A percentile compares a stretch with the other conserved stretches of the same genome.
phyloP scores from a whole-genome alignment of 2,888 invertebrate genomes.

The Netelia inedita region DNA sequence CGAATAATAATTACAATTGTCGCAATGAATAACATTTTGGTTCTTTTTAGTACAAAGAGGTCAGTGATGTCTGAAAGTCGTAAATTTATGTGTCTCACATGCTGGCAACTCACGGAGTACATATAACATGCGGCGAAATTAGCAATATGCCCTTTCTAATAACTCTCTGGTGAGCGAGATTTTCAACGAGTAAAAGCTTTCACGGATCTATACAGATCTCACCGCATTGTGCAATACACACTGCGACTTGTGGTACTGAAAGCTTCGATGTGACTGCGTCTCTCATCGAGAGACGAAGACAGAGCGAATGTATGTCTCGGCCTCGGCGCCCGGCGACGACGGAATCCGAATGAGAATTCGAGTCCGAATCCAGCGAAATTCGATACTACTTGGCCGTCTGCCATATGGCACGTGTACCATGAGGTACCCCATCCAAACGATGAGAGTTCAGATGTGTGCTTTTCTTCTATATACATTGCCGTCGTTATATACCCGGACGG shows the following conservation, averaged over 20 bases:
- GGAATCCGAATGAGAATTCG: conserved; percentile 72
- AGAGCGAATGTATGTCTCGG: conserved; percentile 43
- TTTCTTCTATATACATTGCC: conserved; percentile 20
- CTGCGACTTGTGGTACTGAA: conserved; percentile 7
- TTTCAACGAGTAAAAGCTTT: conserved; percentile 29
- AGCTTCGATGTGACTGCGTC: conserved; percentile 15
- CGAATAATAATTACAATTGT: background rate
- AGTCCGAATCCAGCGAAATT: conserved; percentile 71
- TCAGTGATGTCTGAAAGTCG: conserved; percentile 5
- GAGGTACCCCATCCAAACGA: conserved; percentile 16
- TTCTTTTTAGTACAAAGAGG: background rate
- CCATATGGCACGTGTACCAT: conserved; percentile 67
- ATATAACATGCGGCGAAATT: conserved; percentile 47
- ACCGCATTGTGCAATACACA: background rate
- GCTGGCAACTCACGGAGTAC: conserved; percentile 7
- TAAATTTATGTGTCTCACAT: conserved; percentile 46
- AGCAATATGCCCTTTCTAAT: conserved; percentile 57
- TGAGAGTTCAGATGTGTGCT: conserved; percentile 51
- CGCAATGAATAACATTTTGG: background rate
- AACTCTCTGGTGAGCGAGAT: conserved; percentile 38
- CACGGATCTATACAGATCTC: background rate
- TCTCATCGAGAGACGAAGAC: conserved; percentile 45
- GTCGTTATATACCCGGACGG: conserved; percentile 39
- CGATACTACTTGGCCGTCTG: conserved; percentile 71
- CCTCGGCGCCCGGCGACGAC: conserved; percentile 53